Base-by-base conservation (phyloP, 1,140 invertebrate species). In the Drosophila pachea region DNA sequence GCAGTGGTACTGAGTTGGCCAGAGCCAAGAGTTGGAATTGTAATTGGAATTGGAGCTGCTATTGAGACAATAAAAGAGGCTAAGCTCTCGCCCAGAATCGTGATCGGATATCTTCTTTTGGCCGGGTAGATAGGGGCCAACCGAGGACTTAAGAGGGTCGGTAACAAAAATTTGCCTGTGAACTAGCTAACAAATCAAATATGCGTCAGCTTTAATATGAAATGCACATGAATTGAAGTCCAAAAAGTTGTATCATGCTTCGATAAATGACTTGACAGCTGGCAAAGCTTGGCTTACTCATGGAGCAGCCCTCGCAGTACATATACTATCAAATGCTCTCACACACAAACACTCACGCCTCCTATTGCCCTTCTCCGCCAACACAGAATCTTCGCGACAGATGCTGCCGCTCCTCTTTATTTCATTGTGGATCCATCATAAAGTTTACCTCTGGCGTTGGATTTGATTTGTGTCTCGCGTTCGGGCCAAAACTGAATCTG, bases 351-450 rank as follows among this genome's bases (percentile, higher is more conserved):
- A 12, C 40, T 12, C 22, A 60, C 61, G 58, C 59, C 60, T 31
- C 50, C 61, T 22, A 31, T 12, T 40, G 4, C 22, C 35, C 32
- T 22, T 22, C 22, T 22, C 43, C 67, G 61, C 60, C 67, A 64
- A 69, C 66, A 63, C 66, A 62, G 50, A 54, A 52, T 47, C 43
- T 4, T 55, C 42, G n/a, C 50, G 43, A 6, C 63, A 58, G 65
- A 53, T 53, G 48, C 48, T 33, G 60, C 56, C 67, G 60, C 67
- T 50, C 67, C 67, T 64, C 61, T 64, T 64, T 32, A 35, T 54
- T 59, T 48, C 40, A 22, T 22, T 22, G 7, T 40, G 61, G 38
- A 56, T 40, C 16, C 45, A 16, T 49, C 68, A 69, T 70, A 67
- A 71, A 66, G 54, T 49, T 50, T 60, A 33, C 53, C 33, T 60